Conservation (phyloP, 2,797 vertebrate genomes). For the Arremon brunneinucha region DNA sequence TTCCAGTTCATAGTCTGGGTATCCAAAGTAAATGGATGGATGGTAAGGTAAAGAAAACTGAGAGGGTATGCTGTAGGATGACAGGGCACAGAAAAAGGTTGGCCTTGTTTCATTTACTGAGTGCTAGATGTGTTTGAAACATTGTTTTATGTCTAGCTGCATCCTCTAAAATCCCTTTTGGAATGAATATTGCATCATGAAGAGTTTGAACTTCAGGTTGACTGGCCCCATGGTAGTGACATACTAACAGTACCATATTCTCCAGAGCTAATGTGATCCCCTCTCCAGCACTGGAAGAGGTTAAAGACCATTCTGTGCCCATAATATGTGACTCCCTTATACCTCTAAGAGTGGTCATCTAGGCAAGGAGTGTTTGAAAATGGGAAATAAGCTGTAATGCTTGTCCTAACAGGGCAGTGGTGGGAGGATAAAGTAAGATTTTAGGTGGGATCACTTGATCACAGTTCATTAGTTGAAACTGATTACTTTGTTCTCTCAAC, state of each 20-base stretch:
- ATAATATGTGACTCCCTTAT: background rate
- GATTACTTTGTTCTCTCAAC: constrained; percentile 18
- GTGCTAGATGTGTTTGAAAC: background rate
- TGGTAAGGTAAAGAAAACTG: background rate
- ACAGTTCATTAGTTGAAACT: background rate
- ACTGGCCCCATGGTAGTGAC: background rate
- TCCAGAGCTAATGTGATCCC: background rate
- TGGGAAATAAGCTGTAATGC: background rate
- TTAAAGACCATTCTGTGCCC: background rate
- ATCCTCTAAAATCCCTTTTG: background rate
- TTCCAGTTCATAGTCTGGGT: background rate
- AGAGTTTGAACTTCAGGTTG: background rate
- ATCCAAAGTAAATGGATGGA: background rate
- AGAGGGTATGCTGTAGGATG: background rate
- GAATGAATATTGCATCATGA: background rate
- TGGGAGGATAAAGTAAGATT: background rate
- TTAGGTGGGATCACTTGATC: background rate
- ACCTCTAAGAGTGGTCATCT: background rate
- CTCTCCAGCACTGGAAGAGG: background rate
- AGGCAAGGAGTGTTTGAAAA: background rate
- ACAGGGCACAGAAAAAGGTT: background rate
- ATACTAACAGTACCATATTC: background rate
- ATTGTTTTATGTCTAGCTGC: background rate
- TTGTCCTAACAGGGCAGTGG: background rate
- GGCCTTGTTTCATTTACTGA: background rate